Conservation (phyloP, 2,888 invertebrate genomes). For the Corythucha ciliata region DNA sequence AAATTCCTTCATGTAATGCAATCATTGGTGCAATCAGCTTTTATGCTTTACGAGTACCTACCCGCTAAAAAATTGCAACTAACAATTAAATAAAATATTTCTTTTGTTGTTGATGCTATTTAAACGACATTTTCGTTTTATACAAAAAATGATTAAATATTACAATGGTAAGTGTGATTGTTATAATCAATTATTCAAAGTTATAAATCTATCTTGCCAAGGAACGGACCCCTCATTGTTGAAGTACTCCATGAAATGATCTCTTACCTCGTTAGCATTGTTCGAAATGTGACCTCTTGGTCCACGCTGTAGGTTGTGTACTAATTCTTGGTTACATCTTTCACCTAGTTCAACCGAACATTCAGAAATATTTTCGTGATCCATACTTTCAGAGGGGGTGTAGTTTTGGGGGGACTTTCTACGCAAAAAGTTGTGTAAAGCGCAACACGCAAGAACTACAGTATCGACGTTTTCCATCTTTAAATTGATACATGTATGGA, state of each 20-base stretch:
- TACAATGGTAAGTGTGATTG: too few relatives aligned
- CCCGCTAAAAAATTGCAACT: too few relatives aligned
- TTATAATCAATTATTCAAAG: slow-evolving; percentile 22
- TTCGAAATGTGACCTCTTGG: slow-evolving; percentile 22
- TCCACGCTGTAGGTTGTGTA: slow-evolving; percentile 23
- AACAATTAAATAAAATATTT: too few relatives aligned
- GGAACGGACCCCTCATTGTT: slow-evolving; percentile 26
- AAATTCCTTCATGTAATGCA: too few relatives aligned
- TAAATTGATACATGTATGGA: neutral
- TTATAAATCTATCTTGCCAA: slow-evolving; percentile 28
- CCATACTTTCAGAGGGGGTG: slow-evolving; percentile 10
- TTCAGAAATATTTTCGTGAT: slow-evolving; percentile 18
- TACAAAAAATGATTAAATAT: too few relatives aligned
- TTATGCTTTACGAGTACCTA: too few relatives aligned
- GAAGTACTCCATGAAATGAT: slow-evolving; percentile 27
- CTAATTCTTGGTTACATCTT: slow-evolving; percentile 22
- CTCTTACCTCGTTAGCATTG: slow-evolving; percentile 21
- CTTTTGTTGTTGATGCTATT: too few relatives aligned
- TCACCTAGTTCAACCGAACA: slow-evolving; percentile 19
- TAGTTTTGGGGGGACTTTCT: slow-evolving; percentile 8
- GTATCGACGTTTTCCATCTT: slow-evolving; percentile 2
- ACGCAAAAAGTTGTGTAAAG: slow-evolving; percentile 5
- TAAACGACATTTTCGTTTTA: too few relatives aligned
- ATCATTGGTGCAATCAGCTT: too few relatives aligned
- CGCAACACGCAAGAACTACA: slow-evolving; percentile 11